Percentiles rank a stretch among this genome's conserved stretches.
phyloP scores from a whole-genome alignment of 2,888 invertebrate species.

The Melanostoma scalare region DNA sequence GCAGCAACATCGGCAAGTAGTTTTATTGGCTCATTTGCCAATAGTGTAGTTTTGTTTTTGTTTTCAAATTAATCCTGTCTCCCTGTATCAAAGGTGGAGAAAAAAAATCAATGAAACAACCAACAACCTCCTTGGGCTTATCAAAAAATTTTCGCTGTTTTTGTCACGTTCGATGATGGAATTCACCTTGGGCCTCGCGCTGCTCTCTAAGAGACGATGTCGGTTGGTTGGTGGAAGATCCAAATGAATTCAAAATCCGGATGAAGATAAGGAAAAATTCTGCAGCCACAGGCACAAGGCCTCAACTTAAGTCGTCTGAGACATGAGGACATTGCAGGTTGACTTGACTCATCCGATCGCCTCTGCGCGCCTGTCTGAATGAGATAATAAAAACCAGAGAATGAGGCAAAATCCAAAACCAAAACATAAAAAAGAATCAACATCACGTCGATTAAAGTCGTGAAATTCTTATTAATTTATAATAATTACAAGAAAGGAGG shows the following conservation, averaged over 20 bases:
- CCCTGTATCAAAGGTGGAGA: not conserved
- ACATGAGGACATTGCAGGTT: slow-evolving; percentile 24
- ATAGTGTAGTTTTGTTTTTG: slow-evolving; percentile 10
- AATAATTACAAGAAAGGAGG: slow-evolving; percentile 50
- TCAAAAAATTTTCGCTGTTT: slow-evolving; percentile 69
- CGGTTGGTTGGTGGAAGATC: slow-evolving; percentile 9
- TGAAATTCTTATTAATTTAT: slow-evolving; percentile 66
- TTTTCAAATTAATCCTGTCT: not conserved
- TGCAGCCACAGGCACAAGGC: slow-evolving; percentile 39
- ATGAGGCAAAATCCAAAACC: slow-evolving; percentile 5
- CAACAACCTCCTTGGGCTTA: slow-evolving; percentile 51
- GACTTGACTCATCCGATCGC: slow-evolving; percentile 46
- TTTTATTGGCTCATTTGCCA: slow-evolving; percentile 58
- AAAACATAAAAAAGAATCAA: slow-evolving; percentile 9
- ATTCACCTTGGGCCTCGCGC: slow-evolving; percentile 63
- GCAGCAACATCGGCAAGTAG: slow-evolving; percentile 42
- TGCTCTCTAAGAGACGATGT: not conserved
- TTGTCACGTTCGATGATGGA: slow-evolving; percentile 73
- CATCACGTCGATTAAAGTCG: slow-evolving; percentile 44
- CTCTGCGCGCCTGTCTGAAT: slow-evolving; percentile 43
- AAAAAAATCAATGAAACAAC: not conserved
- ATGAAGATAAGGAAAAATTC: slow-evolving; percentile 66
- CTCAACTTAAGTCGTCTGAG: not conserved
- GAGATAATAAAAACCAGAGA: slow-evolving; percentile 45
- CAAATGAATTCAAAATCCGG: slow-evolving; percentile 72